Base-by-base conservation (phyloP, 2,888 invertebrate genomes). In the Trichacis sp. region DNA sequence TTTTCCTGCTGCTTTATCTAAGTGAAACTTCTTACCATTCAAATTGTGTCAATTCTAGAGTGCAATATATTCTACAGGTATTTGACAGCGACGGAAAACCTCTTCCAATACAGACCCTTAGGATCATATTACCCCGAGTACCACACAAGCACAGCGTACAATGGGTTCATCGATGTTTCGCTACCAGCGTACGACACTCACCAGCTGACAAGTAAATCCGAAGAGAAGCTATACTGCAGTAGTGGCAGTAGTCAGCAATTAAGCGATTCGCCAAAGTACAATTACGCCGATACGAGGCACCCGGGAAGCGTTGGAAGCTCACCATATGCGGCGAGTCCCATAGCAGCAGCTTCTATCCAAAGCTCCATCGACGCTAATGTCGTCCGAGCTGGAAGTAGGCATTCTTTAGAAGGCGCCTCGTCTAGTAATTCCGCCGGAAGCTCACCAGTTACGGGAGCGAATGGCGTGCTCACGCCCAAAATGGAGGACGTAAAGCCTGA, bases 101-200 rank as follows among this genome's bases (percentile, higher is more conserved):
- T 96, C 76, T 95, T 95, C 87, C 95, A 95, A 84, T 96, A 96
- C 85, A 90, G 95, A 69, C 92, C 95, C n/a, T 85, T 96, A 48
- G 92, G 94, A 36, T 88, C 90, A 2, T 95, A 95, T 82, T 93
- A 93, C 77, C 90, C 92, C 0, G 92, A 92, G 46, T 92, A 92
- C 75, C 91, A 91, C 73, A 92, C 92, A 72, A 89, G 92, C 42
- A 88, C 92, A 5, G 82, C 88, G 1, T 90, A 93, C 42, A 95
- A 95, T 76, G 95, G 95, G 2, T 95, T 95, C 84, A 87, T 95
- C 61, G 93, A 93, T 77, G 91, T 92, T 69, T 89, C 91, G 0
- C 87, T 91, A 8, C 88, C 91, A 15, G 87, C 91, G 1, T 92
- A 92, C 81, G 86, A 88, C 54, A 80, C 81, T 9, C 89, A 89